Percentiles rank a stretch among this genome's conserved stretches.
Evolutionary conservation across 2,797 vertebrate species (phyloP).

Genomic region (Emydoidea blandingii): DNA sequence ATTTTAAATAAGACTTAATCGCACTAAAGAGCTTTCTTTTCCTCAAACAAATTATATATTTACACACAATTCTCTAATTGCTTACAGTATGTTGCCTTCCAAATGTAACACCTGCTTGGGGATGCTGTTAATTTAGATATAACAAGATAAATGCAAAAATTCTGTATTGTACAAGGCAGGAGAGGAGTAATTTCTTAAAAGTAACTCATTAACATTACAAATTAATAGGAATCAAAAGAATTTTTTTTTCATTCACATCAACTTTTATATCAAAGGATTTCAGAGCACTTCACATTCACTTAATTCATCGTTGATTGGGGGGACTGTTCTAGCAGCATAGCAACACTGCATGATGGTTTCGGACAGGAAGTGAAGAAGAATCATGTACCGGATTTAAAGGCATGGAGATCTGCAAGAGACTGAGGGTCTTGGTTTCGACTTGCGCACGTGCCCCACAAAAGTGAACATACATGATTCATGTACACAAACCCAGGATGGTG

Average conservation of each 20-base stretch:
- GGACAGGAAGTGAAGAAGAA: background rate
- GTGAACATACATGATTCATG: background rate
- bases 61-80: constrained; percentile 79
- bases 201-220: constrained; percentile 20
- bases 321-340: background rate
- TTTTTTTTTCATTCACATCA: background rate
- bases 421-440: background rate
- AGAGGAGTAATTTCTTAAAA: constrained; percentile 6
- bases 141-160: constrained; percentile 58
- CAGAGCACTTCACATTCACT: background rate
- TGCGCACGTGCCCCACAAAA: background rate
- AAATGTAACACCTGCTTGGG: constrained; percentile 71
- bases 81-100: constrained; percentile 68
- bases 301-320: background rate
- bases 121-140: constrained; percentile 67
- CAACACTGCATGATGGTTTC: background rate
- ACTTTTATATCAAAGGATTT: background rate
- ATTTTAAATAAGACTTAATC: constrained; percentile 69
- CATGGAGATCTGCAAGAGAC: background rate
- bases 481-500: background rate
- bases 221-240: background rate
- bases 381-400: background rate
- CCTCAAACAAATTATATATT: constrained; percentile 76
- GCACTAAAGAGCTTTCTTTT: constrained; percentile 66
- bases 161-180: background rate